Conservation (phyloP, 2,888 invertebrate genomes). For the Biston stratarius region DNA sequence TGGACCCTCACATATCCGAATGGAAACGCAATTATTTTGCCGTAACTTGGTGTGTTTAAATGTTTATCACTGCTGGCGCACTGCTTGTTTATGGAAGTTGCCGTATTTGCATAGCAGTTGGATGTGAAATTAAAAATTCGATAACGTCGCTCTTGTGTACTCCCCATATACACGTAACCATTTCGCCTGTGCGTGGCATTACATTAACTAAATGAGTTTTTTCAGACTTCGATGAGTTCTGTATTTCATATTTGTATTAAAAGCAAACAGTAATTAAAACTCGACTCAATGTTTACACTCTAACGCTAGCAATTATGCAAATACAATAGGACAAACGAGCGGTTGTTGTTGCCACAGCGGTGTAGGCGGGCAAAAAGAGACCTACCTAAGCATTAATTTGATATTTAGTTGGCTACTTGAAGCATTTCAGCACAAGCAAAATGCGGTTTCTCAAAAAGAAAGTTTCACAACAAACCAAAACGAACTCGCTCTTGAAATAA, state of each 20-base stretch:
- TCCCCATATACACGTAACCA: conserved; percentile 12
- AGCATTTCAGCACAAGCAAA: conserved; percentile 38
- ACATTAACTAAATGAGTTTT: conserved; percentile 24
- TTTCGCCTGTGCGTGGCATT: conserved; percentile 26
- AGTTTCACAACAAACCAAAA: conserved; percentile 57
- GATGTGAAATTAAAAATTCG: conserved; percentile 47
- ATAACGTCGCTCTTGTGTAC: conserved; percentile 36
- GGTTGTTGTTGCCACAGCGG: conserved; percentile 14
- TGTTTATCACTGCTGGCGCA: conserved; percentile 52
- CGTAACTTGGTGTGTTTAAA: conserved; percentile 68
- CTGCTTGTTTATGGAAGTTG: conserved; percentile 47
- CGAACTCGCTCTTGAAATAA: conserved; percentile 63
- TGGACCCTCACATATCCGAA: conserved; percentile 75
- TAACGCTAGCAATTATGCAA: conserved; percentile 14
- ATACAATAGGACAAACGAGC: conserved; percentile 17
- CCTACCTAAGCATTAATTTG: conserved; percentile 6
- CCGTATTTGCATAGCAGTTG: conserved; percentile 52
- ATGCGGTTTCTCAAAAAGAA: conserved; percentile 50
- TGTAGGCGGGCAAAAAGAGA: conserved; percentile 1
- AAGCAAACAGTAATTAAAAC: conserved; percentile 12
- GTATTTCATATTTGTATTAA: conserved; percentile 6
- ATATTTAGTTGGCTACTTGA: conserved; percentile 31
- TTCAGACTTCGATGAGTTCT: neutral
- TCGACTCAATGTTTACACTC: conserved; percentile 3
- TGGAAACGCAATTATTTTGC: conserved; percentile 77